Evolutionary conservation across 2,888 invertebrate species (phyloP), one percentile per base, ranked within the genome.

Genomic region (Parelbella ahira): DNA sequence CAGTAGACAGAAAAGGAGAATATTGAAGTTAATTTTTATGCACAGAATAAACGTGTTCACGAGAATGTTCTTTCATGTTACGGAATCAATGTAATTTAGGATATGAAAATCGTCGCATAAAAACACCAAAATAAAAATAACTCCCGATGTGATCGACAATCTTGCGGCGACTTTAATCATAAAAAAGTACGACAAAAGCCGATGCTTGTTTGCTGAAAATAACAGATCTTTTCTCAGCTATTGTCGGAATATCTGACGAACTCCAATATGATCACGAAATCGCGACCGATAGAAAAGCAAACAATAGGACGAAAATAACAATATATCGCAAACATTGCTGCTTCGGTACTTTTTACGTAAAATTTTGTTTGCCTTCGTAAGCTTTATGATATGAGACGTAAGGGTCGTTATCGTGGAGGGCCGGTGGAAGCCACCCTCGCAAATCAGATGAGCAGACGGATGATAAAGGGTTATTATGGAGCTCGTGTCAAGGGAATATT

Each of bases 231-330:
- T 62, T 58, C 54, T 52, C 54, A 41, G 51, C 59, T 50, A 63
- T 75, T 71, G 74, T 75, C 65, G 63, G 47, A 63, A 70, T 72
- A 77, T 75, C 79, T 74, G 68, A 61, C 65, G 58, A 58, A 63
- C 61, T 60, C 61, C 54, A 55, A 64, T 61, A 63, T 61, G 62
- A 73, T 74, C 75, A 74, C 76, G 70, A 55, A 69, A 63, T 54
- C 54, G 51, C 53, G 51, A 54, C 49, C 49, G 41, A 47, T 21
- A 33, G 43, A 37, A 10, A 28, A 9, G 33, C 50, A 53, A 51
- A 57, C 73, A 75, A 73, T 59, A 45, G 53, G 10, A 46, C 29
- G 48, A 55, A 63, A 60, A 63, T 67, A 68, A 73, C 71, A 71
- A 68, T 63, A 60, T 64, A 56, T 53, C 51, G 59, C 58, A 68